phyloP scores from a whole-genome alignment of 2,888 invertebrate genomes.

The Idaea straminata region DNA sequence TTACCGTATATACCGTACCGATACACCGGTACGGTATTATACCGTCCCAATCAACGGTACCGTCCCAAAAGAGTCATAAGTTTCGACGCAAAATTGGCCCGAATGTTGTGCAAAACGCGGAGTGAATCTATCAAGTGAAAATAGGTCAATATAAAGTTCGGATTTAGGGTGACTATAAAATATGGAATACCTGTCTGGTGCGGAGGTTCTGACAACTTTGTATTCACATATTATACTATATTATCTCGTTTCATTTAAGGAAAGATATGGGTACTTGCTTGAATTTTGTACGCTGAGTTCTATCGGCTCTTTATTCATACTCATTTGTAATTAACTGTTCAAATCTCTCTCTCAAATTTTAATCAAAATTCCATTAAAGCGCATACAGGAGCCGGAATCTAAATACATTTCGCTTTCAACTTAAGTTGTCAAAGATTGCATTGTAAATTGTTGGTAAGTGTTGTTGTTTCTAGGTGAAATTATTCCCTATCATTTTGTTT shows the following conservation, averaged over 20 bases:
- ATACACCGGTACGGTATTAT: not conserved
- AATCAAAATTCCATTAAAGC: too few relatives aligned
- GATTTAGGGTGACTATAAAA: conserved; percentile 2
- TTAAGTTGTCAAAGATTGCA: too few relatives aligned
- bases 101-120: conserved; percentile 5
- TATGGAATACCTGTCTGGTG: not conserved
- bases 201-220: not conserved
- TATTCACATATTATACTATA: not conserved
- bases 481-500: too few relatives aligned
- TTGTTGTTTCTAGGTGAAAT: too few relatives aligned
- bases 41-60: not conserved
- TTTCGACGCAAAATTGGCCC: conserved; percentile 5
- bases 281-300: not conserved
- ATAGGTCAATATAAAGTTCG: conserved; percentile 4
- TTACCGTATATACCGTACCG: not conserved
- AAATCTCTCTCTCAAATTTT: too few relatives aligned
- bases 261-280: not conserved
- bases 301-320: too few relatives aligned
- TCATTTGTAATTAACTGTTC: too few relatives aligned
- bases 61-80: not conserved
- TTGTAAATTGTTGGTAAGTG: too few relatives aligned
- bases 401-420: too few relatives aligned
- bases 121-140: conserved; percentile 4
- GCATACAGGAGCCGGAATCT: too few relatives aligned
- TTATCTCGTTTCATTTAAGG: not conserved